These are phyloP conservation scores for Pseudorhombus dupliciocellatus DNA, from an alignment of 2,113 vertebrate species.

Conservation along the genomic window DNA sequence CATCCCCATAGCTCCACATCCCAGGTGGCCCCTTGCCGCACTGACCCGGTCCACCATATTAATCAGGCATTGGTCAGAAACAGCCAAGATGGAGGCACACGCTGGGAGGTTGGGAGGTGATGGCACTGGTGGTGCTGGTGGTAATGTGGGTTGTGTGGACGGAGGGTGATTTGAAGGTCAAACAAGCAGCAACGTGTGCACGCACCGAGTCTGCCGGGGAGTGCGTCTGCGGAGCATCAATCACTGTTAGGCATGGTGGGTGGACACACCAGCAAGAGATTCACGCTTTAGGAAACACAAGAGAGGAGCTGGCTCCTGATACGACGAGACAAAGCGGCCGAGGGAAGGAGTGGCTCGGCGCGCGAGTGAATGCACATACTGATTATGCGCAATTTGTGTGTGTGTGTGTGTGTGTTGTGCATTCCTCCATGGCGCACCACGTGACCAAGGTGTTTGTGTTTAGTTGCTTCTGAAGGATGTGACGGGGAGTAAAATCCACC, in stretches of 20 bases:
- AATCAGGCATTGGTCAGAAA: constrained; percentile 48
- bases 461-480: constrained; percentile 26
- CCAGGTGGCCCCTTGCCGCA: constrained; percentile 48
- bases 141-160: constrained; percentile 13
- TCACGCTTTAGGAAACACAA: constrained; percentile 61
- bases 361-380: constrained; percentile 6
- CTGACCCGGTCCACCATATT: constrained; percentile 52
- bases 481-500: neutral
- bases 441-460: constrained; percentile 41
- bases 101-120: constrained; percentile 19
- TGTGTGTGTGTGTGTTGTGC: constrained; percentile 17
- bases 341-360: constrained; percentile 3
- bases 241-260: constrained; percentile 73
- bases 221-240: constrained; percentile 60
- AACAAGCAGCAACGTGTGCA: constrained; percentile 10
- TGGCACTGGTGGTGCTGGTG: neutral
- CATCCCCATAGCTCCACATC: constrained; percentile 20
- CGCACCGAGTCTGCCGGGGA: constrained; percentile 18
- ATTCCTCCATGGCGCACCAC: constrained; percentile 15
- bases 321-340: constrained; percentile 47
- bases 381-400: constrained; percentile 12
- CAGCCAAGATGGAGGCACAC: constrained; percentile 26
- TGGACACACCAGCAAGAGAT: constrained; percentile 62
- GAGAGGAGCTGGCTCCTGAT: constrained; percentile 52
- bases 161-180: constrained; percentile 75